These are phyloP conservation scores for Oenanthe melanoleuca DNA, from an alignment of 2,113 vertebrate genomes.

Conservation along the genomic window DNA sequence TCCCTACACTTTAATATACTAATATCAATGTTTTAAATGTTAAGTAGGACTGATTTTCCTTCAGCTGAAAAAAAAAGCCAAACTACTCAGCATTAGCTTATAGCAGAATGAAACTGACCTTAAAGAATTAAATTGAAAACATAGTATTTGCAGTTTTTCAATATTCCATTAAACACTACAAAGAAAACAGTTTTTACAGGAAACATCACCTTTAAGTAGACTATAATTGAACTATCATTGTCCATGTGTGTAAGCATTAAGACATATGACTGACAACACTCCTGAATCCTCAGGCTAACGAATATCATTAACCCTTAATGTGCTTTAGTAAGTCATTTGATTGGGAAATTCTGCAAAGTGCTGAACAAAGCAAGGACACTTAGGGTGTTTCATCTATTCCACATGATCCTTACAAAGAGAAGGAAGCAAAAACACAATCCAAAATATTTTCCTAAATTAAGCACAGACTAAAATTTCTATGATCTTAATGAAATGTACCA, in stretches of 20 bases:
- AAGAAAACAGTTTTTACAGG: not conserved
- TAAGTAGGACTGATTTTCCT: not conserved
- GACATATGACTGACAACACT: not conserved
- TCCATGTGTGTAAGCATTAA: not conserved
- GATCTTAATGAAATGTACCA: not conserved
- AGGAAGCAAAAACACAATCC: not conserved
- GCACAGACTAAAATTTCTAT: not conserved
- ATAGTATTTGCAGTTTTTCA: not conserved
- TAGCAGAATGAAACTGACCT: not conserved
- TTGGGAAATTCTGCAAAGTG: not conserved
- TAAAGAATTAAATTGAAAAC: not conserved
- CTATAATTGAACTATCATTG: not conserved
- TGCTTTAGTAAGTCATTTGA: not conserved
- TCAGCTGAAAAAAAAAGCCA: not conserved
- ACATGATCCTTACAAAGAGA: not conserved
- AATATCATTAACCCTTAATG: not conserved
- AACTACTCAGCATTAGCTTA: not conserved
- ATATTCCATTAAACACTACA: not conserved
- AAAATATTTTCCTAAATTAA: not conserved
- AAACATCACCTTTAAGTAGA: not conserved
- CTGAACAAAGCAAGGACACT: not conserved
- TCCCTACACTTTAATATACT: not conserved
- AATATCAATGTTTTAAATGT: not conserved
- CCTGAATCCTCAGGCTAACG: not conserved
- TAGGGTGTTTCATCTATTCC: not conserved